Percentiles rank a stretch among this genome's conserved stretches.
These are phyloP conservation scores for Chrysocyon brachyurus DNA, from an alignment of 2,797 vertebrate species.

Conservation along the genomic window DNA sequence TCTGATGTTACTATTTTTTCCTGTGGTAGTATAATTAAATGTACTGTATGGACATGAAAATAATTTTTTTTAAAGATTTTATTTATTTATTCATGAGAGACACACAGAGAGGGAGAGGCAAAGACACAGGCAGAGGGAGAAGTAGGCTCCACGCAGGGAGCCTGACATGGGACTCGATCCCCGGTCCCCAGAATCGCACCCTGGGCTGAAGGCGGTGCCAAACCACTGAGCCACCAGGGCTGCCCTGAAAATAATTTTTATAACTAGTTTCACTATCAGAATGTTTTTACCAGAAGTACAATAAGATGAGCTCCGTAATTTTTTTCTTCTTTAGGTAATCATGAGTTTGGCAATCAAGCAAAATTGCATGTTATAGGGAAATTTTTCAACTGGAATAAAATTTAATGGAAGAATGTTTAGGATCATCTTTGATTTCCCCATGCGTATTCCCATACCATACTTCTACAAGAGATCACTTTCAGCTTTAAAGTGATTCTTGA, in stretches of 20 bases:
- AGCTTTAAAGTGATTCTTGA: slow-evolving; percentile 51
- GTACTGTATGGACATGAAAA: slow-evolving; percentile 12
- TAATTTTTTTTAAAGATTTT: not conserved
- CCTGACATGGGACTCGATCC: no score
- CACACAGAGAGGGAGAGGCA: no score
- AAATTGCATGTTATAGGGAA: slow-evolving; percentile 25
- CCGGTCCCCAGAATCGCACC: no score
- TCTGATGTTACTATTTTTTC: slow-evolving; percentile 22
- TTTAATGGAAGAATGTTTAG: slow-evolving; percentile 38
- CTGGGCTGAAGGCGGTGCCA: no score
- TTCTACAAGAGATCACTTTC: not conserved
- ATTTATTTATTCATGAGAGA: no score
- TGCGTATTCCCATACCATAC: not conserved
- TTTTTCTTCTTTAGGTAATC: not conserved
- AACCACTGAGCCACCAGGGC: no score
- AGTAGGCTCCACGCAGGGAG: no score
- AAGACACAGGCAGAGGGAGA: no score
- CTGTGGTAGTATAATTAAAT: slow-evolving; percentile 26
- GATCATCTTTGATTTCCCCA: slow-evolving; percentile 22
- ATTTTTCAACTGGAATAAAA: slow-evolving; percentile 58
- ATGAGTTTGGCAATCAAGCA: slow-evolving; percentile 46
- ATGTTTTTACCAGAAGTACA: slow-evolving; percentile 42
- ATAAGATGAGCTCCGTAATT: not conserved
- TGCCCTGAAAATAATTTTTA: not conserved
- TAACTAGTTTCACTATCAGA: slow-evolving; percentile 49